A percentile compares a stretch with the other conserved stretches of the same genome.
These are phyloP conservation scores for Phengaris alcon DNA, from an alignment of 2,888 invertebrate species.

Conservation along the genomic window DNA sequence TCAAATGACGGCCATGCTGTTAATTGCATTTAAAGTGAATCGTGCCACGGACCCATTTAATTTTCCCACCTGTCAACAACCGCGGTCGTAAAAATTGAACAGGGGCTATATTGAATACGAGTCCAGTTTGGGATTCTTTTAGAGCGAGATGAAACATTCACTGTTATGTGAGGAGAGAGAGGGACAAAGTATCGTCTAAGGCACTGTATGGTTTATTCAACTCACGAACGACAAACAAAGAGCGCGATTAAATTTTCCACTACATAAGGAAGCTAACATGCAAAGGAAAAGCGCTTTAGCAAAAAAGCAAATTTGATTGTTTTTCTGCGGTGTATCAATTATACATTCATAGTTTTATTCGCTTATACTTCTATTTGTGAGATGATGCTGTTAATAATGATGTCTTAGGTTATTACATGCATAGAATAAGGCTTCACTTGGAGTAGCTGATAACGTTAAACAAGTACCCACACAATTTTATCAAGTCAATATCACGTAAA, in stretches of 20 bases:
- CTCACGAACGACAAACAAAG: slow-evolving; percentile 66
- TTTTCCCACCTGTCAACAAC: slow-evolving; percentile 52
- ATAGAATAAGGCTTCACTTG: neutral
- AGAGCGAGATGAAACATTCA: slow-evolving; percentile 48
- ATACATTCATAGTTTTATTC: slow-evolving; percentile 23
- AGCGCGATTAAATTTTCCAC: slow-evolving; percentile 72
- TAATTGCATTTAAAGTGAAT: slow-evolving; percentile 28
- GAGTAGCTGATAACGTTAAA: neutral
- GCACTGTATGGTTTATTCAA: slow-evolving; percentile 65
- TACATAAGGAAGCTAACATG: slow-evolving; percentile 63
- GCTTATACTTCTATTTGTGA: neutral
- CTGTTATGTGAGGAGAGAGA: slow-evolving; percentile 44
- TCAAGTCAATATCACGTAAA: neutral
- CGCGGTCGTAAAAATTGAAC: slow-evolving; percentile 53
- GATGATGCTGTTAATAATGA: neutral
- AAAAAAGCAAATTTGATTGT: slow-evolving; percentile 39
- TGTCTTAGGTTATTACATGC: too few relatives aligned
- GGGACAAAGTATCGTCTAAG: slow-evolving; percentile 44
- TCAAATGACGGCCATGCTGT: slow-evolving; percentile 25
- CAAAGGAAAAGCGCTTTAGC: slow-evolving; percentile 52
- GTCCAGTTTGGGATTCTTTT: slow-evolving; percentile 50
- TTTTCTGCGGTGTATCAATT: slow-evolving; percentile 37
- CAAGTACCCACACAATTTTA: neutral
- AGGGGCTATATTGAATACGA: slow-evolving; percentile 52
- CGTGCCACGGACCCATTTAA: slow-evolving; percentile 36